Evolutionary conservation across 1,140 invertebrate genomes (phyloP).

Genomic region (Dreissena rostriformis): DNA sequence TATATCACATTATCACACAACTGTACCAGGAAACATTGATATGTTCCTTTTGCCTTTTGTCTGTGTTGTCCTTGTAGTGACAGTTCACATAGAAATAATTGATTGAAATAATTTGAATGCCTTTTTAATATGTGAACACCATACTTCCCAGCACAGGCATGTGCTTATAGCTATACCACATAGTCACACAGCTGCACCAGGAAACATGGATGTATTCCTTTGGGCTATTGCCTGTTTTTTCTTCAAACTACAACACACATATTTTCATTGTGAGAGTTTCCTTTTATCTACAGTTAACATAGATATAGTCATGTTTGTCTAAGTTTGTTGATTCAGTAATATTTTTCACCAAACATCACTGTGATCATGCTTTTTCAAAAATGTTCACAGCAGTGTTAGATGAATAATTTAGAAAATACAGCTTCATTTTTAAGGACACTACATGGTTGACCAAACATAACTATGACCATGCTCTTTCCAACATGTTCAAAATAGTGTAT

Average conservation of each 20-base stretch:
- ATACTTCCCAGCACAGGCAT: constrained; percentile 41
- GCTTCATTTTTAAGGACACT: background rate
- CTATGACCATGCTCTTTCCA: too few species aligned
- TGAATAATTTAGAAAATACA: background rate
- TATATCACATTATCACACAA: background rate
- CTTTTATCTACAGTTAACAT: too few species aligned
- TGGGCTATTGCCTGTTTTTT: background rate
- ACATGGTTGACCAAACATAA: too few species aligned
- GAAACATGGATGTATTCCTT: background rate
- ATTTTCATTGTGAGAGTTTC: too few species aligned
- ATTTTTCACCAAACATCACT: constrained; percentile 1
- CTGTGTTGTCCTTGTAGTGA: background rate
- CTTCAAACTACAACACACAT: background rate
- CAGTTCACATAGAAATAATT: background rate
- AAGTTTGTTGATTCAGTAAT: too few species aligned
- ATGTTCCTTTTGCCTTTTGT: too few species aligned
- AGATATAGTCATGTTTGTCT: too few species aligned
- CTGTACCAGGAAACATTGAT: background rate
- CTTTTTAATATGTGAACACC: too few species aligned
- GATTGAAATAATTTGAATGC: too few species aligned
- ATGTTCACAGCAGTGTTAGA: background rate
- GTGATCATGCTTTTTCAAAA: background rate
- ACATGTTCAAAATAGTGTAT: too few species aligned
- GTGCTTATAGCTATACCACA: constrained; percentile 8
- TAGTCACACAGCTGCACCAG: constrained; percentile 22